phyloP scores from a whole-genome alignment of 35 echinoderm and acorn worm genomes.

The Amphiura filiformis region DNA sequence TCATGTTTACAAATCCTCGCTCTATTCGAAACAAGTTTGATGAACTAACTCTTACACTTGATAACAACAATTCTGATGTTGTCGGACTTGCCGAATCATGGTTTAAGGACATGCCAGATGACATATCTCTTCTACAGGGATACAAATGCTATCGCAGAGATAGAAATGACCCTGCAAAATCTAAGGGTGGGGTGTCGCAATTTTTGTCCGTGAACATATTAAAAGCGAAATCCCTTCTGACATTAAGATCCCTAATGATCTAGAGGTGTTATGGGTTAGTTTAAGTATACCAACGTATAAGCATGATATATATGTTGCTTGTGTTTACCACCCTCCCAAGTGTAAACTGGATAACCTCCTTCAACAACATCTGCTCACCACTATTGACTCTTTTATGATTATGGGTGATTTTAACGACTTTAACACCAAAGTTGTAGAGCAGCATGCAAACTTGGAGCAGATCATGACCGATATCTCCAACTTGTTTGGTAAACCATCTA shows the following conservation, averaged over 20 bases:
- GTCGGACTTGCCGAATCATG: background rate
- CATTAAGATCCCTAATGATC: background rate
- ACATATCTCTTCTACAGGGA: background rate
- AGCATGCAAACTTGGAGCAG: no score
- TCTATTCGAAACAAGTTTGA: background rate
- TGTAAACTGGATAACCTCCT: no score
- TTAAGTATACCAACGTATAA: background rate
- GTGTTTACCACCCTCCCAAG: no score
- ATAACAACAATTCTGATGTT: background rate
- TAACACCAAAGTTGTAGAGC: no score
- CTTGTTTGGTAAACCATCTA: no score
- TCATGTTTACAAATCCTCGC: background rate
- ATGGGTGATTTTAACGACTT: no score
- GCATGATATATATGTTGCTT: no score
- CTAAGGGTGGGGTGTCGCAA: background rate
- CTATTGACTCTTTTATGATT: no score
- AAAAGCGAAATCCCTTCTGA: background rate
- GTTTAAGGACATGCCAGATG: conserved; percentile 1
- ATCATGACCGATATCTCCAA: no score
- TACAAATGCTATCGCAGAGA: background rate
- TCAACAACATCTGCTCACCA: no score
- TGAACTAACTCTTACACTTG: background rate
- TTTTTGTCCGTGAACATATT: background rate
- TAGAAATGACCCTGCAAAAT: background rate
- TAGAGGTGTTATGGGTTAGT: background rate